Percentiles rank a stretch among this genome's conserved stretches.
phyloP scores from a whole-genome alignment of 2,113 vertebrate genomes.

The Oncorhynchus keta region DNA sequence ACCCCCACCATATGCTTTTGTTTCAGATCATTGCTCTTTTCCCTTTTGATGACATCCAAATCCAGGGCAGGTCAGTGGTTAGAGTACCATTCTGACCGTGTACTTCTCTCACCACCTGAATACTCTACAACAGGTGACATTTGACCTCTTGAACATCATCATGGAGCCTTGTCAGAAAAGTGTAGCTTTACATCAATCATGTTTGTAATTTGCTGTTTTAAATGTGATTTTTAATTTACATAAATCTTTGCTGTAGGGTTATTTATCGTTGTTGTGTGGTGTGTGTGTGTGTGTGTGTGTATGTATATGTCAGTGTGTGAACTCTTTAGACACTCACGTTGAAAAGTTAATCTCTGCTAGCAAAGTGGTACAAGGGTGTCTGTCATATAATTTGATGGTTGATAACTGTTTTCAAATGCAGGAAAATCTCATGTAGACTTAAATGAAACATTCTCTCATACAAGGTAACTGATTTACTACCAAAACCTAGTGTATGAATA shows the following conservation, averaged over 20 bases:
- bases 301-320: too few relatives aligned
- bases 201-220: background rate
- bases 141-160: background rate
- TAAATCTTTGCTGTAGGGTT: background rate
- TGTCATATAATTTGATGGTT: background rate
- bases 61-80: conserved; percentile 87
- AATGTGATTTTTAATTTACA: background rate
- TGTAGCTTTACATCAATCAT: background rate
- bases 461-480: too few relatives aligned
- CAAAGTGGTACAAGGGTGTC: background rate
- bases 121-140: conserved; percentile 14
- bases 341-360: background rate
- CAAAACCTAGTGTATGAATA: too few relatives aligned
- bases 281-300: too few relatives aligned
- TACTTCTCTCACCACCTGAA: conserved; percentile 17
- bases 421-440: too few relatives aligned
- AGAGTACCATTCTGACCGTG: conserved; percentile 67
- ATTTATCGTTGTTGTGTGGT: background rate
- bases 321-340: background rate
- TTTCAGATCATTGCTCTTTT: conserved; percentile 89
- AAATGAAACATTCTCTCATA: too few relatives aligned
- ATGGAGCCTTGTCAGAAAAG: background rate
- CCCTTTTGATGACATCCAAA: conserved; percentile 96
- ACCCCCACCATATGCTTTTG: conserved; percentile 38
- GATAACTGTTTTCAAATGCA: background rate